These are phyloP conservation scores for Lysandra bellargus DNA, from an alignment of 2,888 invertebrate species.

Conservation along the genomic window DNA sequence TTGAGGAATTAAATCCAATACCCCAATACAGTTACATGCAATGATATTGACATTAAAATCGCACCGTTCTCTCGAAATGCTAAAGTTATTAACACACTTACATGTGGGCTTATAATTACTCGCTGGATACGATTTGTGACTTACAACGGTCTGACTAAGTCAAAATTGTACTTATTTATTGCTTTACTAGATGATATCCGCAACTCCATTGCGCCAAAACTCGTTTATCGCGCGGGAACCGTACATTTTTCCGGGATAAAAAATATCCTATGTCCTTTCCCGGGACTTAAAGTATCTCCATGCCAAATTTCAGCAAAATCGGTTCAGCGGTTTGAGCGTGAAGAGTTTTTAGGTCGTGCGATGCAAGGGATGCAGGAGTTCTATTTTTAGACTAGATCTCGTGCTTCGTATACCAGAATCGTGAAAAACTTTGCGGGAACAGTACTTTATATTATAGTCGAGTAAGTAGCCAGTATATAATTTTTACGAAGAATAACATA, in stretches of 20 bases:
- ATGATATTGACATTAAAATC: conserved; percentile 36
- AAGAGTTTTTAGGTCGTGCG: not conserved
- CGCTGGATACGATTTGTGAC: not conserved
- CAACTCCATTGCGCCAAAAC: no score
- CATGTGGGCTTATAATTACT: conserved; percentile 33
- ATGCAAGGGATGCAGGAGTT: not conserved
- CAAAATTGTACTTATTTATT: no score
- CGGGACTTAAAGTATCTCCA: no score
- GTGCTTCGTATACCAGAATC: not conserved
- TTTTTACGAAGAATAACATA: no score
- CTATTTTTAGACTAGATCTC: not conserved
- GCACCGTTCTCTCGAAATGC: conserved; percentile 51
- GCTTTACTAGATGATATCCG: no score
- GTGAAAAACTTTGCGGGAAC: not conserved
- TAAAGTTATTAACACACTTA: conserved; percentile 61
- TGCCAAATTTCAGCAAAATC: no score
- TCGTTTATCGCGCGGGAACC: no score
- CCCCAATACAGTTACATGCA: not conserved
- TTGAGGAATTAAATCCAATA: conserved; percentile 2
- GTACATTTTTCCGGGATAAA: no score
- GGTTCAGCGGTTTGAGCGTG: no score
- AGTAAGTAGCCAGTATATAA: no score
- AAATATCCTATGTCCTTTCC: no score
- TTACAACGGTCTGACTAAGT: not conserved
- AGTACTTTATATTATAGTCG: not conserved